These are phyloP conservation scores for Amphiprion clarkii DNA, from an alignment of 2,797 vertebrate species.

Conservation along the genomic window DNA sequence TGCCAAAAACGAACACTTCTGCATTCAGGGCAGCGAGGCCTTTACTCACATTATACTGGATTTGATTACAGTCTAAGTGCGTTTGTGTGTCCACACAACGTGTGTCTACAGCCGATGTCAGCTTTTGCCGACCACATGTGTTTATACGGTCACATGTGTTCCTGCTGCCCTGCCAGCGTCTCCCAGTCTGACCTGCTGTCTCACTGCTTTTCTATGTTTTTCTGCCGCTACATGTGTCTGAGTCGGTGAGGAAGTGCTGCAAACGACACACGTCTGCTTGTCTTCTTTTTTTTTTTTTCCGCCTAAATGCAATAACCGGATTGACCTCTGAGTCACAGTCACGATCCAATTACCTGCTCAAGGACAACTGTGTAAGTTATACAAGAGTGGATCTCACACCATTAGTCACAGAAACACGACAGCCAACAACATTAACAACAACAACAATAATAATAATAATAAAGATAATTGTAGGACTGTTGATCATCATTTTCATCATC, in stretches of 20 bases:
- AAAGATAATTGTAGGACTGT: too few relatives aligned
- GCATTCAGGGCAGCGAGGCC: conserved; percentile 62
- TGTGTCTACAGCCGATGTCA: conserved; percentile 29
- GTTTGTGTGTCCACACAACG: conserved; percentile 44
- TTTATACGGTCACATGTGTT: conserved; percentile 55
- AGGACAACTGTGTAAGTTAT: conserved; percentile 78
- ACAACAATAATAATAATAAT: neutral
- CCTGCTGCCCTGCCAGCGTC: conserved; percentile 22
- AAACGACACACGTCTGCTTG: conserved; percentile 46
- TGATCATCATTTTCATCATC: neutral
- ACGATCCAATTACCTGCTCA: conserved; percentile 81
- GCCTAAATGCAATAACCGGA: conserved; percentile 76
- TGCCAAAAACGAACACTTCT: conserved; percentile 69
- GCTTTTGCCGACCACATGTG: conserved; percentile 36
- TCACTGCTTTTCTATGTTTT: conserved; percentile 43
- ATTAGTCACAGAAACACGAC: conserved; percentile 59
- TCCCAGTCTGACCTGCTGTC: conserved; percentile 53
- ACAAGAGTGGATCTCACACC: conserved; percentile 71
- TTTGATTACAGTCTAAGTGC: conserved; percentile 71
- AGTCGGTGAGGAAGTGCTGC: conserved; percentile 26
- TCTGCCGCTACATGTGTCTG: conserved; percentile 31
- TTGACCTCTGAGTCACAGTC: conserved; percentile 77
- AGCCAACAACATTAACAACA: conserved; percentile 26
- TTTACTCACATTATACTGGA: conserved; percentile 64
- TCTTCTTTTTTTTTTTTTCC: conserved; percentile 25